phyloP scores from a whole-genome alignment of 1,140 invertebrate species.

The Oppia nitens region DNA sequence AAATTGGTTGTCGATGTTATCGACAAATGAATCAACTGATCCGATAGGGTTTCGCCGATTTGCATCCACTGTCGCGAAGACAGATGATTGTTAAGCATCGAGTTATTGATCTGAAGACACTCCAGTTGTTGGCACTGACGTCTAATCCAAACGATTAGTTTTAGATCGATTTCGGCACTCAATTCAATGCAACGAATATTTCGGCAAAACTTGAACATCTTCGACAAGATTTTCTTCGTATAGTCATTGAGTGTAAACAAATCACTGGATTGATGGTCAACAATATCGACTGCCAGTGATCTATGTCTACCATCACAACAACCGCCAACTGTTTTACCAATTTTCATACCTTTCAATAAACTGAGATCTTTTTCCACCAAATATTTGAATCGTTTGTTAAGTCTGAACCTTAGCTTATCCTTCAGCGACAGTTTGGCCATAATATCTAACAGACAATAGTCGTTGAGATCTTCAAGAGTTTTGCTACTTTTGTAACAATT shows the following conservation, averaged over 20 bases:
- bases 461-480: not conserved
- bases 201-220: not conserved
- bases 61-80: not conserved
- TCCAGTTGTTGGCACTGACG: not conserved
- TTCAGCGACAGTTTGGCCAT: not conserved
- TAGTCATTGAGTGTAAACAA: not conserved
- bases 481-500: not conserved
- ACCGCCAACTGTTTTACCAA: not conserved
- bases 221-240: not conserved
- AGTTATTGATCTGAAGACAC: not conserved
- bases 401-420: not conserved
- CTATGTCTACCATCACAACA: not conserved
- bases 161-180: not conserved
- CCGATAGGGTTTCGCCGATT: not conserved
- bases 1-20: not conserved
- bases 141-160: not conserved
- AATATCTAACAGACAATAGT: not conserved
- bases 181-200: not conserved
- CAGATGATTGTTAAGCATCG: not conserved
- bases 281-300: not conserved
- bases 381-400: not conserved
- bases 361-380: not conserved
- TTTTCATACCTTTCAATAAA: not conserved
- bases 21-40: not conserved
- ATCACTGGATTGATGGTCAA: not conserved